A percentile compares a stretch with the other conserved stretches of the same genome.
Conservation (phyloP, 2,888 invertebrate species). For the Drosophila nr. perissopoda region DNA sequence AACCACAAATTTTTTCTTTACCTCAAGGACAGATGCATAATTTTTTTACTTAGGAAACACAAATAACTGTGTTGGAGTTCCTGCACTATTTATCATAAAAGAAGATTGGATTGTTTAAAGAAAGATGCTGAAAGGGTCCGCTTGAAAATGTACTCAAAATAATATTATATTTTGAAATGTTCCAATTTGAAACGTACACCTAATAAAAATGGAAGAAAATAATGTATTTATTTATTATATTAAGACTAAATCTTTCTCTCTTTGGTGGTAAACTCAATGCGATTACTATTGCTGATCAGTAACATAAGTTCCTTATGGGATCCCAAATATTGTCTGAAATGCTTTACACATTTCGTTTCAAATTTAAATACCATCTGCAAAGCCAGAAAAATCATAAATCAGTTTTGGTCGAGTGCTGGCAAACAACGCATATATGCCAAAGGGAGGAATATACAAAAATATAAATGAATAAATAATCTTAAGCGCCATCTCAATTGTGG, state of each 20-base stretch:
- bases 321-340: background rate
- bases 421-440: constrained; percentile 2
- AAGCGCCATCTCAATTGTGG: constrained; percentile 63
- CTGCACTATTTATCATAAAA: background rate
- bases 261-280: background rate
- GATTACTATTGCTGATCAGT: background rate
- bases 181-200: background rate
- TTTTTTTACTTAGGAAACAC: background rate
- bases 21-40: background rate
- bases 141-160: background rate
- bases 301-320: background rate
- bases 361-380: background rate
- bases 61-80: background rate
- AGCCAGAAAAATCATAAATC: constrained; percentile 9
- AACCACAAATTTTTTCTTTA: background rate
- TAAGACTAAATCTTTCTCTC: background rate
- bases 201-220: background rate
- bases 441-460: constrained; percentile 10
- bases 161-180: background rate
- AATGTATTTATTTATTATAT: background rate
- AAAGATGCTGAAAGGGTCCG: background rate
- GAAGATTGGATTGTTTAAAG: background rate
- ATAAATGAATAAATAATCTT: constrained; percentile 64
- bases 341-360: background rate
- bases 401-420: constrained; percentile 9